A percentile compares a stretch with the other conserved stretches of the same genome.
Evolutionary conservation across 1,140 invertebrate species (phyloP).

Genomic region (Chelonus insularis): DNA sequence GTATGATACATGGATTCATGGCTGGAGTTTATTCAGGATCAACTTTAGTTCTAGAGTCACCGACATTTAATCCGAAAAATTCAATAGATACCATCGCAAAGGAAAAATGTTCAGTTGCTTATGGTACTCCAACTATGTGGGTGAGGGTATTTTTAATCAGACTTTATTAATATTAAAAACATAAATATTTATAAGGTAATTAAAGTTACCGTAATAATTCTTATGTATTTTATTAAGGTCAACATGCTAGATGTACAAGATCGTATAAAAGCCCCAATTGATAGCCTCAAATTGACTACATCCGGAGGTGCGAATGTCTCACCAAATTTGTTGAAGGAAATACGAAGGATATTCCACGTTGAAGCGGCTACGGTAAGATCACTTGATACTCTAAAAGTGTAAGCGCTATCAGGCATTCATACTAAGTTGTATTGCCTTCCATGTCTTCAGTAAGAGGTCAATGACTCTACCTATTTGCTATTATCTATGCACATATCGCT

Average conservation of each 20-base stretch:
- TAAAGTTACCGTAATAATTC: background rate
- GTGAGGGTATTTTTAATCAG: constrained; percentile 77
- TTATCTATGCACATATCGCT: constrained; percentile 51
- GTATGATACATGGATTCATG: constrained; percentile 73
- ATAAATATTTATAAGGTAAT: constrained; percentile 1
- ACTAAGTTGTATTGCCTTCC: no score
- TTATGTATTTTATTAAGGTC: constrained; percentile 37
- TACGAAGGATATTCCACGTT: constrained; percentile 59
- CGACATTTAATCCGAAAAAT: constrained; percentile 69
- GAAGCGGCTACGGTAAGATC: constrained; percentile 51
- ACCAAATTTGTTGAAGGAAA: constrained; percentile 69
- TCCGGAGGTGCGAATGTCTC: constrained; percentile 78
- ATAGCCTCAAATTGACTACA: constrained; percentile 64
- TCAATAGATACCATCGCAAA: constrained; percentile 69
- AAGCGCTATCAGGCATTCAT: no score
- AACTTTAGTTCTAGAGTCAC: constrained; percentile 71
- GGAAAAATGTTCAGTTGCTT: constrained; percentile 78
- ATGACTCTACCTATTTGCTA: constrained; percentile 36
- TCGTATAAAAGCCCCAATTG: constrained; percentile 55
- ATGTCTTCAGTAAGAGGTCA: constrained; percentile 31
- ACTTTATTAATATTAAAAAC: background rate
- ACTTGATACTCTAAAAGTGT: background rate
- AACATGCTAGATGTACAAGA: constrained; percentile 55
- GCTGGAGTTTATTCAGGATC: constrained; percentile 66
- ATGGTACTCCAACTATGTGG: constrained; percentile 97